Percentiles rank a stretch among this genome's conserved stretches.
Evolutionary conservation across 2,888 invertebrate genomes (phyloP).

Genomic region (Andrena haemorrhoa): DNA sequence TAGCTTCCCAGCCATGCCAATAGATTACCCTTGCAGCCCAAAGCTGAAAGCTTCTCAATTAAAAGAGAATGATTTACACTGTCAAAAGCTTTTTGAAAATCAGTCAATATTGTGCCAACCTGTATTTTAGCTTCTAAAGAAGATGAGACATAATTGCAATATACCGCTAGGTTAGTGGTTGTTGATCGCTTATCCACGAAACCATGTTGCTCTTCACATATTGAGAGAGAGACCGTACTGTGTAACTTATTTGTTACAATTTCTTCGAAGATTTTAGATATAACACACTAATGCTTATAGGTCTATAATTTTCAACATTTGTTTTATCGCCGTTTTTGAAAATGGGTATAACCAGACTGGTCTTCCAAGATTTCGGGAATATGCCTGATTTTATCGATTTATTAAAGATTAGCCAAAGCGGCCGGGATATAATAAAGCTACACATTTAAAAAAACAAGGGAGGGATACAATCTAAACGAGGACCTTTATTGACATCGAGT

Average conservation of each 20-base stretch:
- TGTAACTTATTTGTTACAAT: conserved; percentile 4
- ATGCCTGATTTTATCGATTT: conserved; percentile 37
- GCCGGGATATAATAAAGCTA: conserved; percentile 23
- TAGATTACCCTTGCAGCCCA: too few species aligned
- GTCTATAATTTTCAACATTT: conserved; percentile 51
- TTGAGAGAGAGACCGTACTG: too few species aligned
- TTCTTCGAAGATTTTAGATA: conserved; percentile 59
- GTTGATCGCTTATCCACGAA: too few species aligned
- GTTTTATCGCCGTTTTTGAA: conserved; percentile 50
- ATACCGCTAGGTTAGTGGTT: too few species aligned
- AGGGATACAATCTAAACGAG: conserved; percentile 43
- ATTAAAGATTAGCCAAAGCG: conserved; percentile 43
- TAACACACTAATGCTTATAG: conserved; percentile 47
- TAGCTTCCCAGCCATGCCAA: too few species aligned
- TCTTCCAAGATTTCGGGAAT: conserved; percentile 55
- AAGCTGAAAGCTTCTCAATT: too few species aligned
- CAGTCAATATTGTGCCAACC: too few species aligned
- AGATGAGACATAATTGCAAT: too few species aligned
- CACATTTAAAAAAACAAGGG: conserved; percentile 31
- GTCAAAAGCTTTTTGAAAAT: too few species aligned
- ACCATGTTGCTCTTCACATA: too few species aligned
- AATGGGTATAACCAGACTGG: conserved; percentile 46
- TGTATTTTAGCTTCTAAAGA: too few species aligned
- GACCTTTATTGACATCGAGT: conserved; percentile 9
- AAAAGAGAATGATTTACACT: too few species aligned